These are phyloP conservation scores for Petrolisthes cinctipes DNA, from an alignment of 2,888 invertebrate species.

Conservation along the genomic window DNA sequence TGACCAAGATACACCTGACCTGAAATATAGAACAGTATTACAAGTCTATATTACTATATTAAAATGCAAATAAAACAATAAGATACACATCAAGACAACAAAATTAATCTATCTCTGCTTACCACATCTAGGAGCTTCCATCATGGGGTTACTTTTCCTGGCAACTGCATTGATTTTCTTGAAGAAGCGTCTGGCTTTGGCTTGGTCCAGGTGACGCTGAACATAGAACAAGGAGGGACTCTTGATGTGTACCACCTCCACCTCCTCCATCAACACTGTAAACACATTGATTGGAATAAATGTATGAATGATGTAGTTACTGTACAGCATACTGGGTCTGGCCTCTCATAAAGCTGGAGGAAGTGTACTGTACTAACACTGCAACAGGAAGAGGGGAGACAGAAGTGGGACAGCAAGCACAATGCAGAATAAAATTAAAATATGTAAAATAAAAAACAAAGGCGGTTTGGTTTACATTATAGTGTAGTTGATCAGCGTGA, in stretches of 20 bases:
- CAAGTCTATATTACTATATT: too few species aligned
- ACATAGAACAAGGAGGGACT: constrained; percentile 35
- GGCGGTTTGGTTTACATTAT: too few species aligned
- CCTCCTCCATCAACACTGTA: constrained; percentile 26
- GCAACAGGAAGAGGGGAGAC: background rate
- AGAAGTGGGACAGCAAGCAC: background rate
- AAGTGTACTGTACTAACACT: background rate
- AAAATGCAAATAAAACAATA: background rate
- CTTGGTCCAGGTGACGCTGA: background rate
- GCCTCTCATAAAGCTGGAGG: background rate
- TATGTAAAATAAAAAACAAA: too few species aligned
- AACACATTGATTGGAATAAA: background rate
- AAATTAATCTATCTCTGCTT: background rate
- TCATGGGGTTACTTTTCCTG: background rate
- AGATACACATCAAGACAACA: background rate
- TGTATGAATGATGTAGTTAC: background rate
- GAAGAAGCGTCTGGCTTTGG: constrained; percentile 10
- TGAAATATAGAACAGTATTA: constrained; percentile 8
- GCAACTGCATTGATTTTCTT: background rate
- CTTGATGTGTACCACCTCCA: constrained; percentile 40
- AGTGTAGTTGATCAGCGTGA: too few species aligned
- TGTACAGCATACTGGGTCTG: background rate
- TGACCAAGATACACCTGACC: constrained; percentile 43
- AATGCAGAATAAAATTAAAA: too few species aligned
- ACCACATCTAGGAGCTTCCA: constrained; percentile 17